Evolutionary conservation across 1,140 invertebrate genomes (phyloP), one percentile per base, ranked within the genome.

Genomic region (Lordiphosa mommai): DNA sequence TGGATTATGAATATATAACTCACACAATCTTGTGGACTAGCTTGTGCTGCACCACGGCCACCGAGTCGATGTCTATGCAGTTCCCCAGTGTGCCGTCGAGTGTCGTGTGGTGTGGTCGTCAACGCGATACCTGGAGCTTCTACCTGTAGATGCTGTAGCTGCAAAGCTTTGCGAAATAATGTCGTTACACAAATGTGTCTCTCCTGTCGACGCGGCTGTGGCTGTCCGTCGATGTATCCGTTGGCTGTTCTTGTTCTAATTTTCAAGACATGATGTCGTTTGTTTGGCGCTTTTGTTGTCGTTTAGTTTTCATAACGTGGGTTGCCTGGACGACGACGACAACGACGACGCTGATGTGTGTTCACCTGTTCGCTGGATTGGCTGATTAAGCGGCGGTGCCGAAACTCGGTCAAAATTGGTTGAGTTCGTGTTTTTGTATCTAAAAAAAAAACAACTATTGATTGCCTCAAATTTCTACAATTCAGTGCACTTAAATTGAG

Each of bases 41-140:
- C 68, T 88, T 88, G 65, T 88, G 88, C 58, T 88, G 88, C 70
- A 89, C 87, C 58, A 86, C 84, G 55, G 86, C 74, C 49, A 87
- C 79, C 44, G 88, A 70, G 68, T 89, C 82, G 48, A 87, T 87
- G 64, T 89, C 82, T 46, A 89, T 84, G 64, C 88, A 89, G 71
- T 89, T 89, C 67, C 88, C 88, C 88, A 89, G 88, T 79, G 63
- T 82, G 77, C 32, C 55, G 57, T 53, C 58, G 59, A 77, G 56
- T 64, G 63, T 77, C 46, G 63, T 63, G 55, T 56, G 49, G 30
- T 29, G 23, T 52, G 61, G 67, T 67, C 41, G 57, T 16, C 48
- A 30, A 40, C 29, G 3, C 44, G 9, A 43, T 10, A 5, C 13
- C 7, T 17, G 55, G 52, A 47, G 65, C 61, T 52, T 20, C n/a